Conservation (phyloP, 1,140 invertebrate species). For the Papilio polytes region DNA sequence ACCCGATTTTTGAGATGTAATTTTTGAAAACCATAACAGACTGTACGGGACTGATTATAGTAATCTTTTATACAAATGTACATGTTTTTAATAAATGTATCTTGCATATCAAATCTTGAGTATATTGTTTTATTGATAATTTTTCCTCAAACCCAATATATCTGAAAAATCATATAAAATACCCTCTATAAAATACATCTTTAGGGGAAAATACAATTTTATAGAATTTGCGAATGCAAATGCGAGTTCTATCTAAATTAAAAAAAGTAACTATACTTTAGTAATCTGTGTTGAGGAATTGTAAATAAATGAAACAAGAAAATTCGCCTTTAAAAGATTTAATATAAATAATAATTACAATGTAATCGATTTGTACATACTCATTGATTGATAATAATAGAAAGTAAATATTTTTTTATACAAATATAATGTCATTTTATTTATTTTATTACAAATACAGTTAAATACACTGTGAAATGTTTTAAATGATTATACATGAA, state of each 20-base stretch:
- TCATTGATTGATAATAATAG: conserved; percentile 76
- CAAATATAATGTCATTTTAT: conserved; percentile 76
- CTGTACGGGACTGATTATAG: not conserved
- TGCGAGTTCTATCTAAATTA: no score
- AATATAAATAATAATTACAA: conserved; percentile 80
- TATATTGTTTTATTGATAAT: conserved; percentile 2
- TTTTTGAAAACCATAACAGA: not conserved
- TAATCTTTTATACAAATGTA: conserved; percentile 3
- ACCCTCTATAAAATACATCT: no score
- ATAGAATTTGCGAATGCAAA: no score
- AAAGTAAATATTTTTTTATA: conserved; percentile 76
- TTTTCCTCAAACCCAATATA: not conserved
- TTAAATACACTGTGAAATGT: conserved; percentile 58
- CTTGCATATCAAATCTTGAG: not conserved
- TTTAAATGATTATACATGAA: conserved; percentile 60
- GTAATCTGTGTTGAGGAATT: not conserved
- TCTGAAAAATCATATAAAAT: no score
- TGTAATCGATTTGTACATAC: conserved; percentile 79
- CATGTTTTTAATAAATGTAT: conserved; percentile 17
- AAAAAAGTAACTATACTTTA: no score
- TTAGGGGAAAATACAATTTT: no score
- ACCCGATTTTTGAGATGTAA: not conserved
- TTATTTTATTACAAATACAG: conserved; percentile 62
- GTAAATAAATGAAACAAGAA: conserved; percentile 38
- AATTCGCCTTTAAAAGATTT: conserved; percentile 74